Base-by-base conservation (phyloP, 2,113 vertebrate genomes). In the Ageneiosus marmoratus region DNA sequence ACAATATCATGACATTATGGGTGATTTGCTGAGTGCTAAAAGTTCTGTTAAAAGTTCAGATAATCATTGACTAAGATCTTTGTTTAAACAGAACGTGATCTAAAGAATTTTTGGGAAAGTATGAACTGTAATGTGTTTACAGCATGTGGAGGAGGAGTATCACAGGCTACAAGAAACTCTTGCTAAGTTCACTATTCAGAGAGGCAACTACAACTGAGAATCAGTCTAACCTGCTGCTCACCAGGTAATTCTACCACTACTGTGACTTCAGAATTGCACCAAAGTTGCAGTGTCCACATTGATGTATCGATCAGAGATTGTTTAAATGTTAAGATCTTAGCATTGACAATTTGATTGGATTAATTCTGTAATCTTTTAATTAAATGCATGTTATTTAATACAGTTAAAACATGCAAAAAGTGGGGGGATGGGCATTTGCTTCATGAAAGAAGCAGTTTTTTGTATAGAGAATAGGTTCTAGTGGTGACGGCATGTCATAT, bases 71-170 rank as follows among this genome's bases (percentile, higher is more conserved):
- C 73, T 81, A 83, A 77, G 69, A 8, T 82, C 80, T 85, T 85
- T 88, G 80, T 88, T 91, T 86, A 87, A 85, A 89, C 83, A 88
- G 80, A 85, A 90, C 85, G 81, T 88, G 83, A 89, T 73, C 85
- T 83, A 85, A 85, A 79, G 84, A 74, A 80, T 81, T 22, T 80
- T n/a, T 70, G 20, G 0, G 69, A n/a, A 60, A 60, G 58, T 29
- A 27, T 32, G 5, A 63, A 16, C 60, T 63, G 60, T 63, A 32
- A 50, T 88, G 77, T 87, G 5, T 84, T 87, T 79, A 69, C 83
- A 95, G 93, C 86, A 79, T 85, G 69, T 94, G 44, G 93, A 95
- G 87, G 93, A 94, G 41, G 91, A 89, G 41, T 89, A 94, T 89
- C 91, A 94, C 89, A 89, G 82, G 76, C 88, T 95, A 84, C 92